These are phyloP conservation scores for Rhagoletis pomonella DNA, from an alignment of 1,140 invertebrate species.

Conservation along the genomic window DNA sequence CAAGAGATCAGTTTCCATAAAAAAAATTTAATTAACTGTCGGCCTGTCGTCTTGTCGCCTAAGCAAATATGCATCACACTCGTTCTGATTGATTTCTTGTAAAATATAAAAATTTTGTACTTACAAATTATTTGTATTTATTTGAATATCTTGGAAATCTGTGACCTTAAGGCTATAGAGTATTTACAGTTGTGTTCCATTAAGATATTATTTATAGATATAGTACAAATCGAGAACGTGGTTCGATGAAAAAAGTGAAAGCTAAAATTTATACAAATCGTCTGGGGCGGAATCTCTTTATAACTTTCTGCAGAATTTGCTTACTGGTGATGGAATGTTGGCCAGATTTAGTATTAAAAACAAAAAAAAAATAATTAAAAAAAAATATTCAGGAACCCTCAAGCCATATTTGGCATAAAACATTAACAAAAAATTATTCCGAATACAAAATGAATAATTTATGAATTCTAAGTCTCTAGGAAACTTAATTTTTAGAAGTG, in stretches of 20 bases:
- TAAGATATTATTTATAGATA: not conserved
- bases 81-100: not conserved
- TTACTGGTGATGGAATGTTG: too few species aligned
- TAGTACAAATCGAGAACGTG: not conserved
- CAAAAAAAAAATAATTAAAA: too few species aligned
- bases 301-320: too few species aligned
- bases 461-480: too few species aligned
- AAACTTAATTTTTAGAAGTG: too few species aligned
- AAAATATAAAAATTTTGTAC: not conserved
- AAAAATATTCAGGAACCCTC: not conserved
- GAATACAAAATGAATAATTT: too few species aligned
- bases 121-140: slow-evolving; percentile 1
- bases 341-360: too few species aligned
- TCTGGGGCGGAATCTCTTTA: not conserved
- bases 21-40: too few species aligned
- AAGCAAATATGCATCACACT: not conserved
- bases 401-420: not conserved
- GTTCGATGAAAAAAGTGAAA: not conserved
- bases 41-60: too few species aligned
- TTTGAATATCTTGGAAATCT: not conserved
- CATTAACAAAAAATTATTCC: not conserved
- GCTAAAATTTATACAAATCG: not conserved
- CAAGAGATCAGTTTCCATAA: too few species aligned
- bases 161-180: not conserved
- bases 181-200: not conserved